Conservation (phyloP, 2,113 vertebrate species). For the Colaptes auratus region DNA sequence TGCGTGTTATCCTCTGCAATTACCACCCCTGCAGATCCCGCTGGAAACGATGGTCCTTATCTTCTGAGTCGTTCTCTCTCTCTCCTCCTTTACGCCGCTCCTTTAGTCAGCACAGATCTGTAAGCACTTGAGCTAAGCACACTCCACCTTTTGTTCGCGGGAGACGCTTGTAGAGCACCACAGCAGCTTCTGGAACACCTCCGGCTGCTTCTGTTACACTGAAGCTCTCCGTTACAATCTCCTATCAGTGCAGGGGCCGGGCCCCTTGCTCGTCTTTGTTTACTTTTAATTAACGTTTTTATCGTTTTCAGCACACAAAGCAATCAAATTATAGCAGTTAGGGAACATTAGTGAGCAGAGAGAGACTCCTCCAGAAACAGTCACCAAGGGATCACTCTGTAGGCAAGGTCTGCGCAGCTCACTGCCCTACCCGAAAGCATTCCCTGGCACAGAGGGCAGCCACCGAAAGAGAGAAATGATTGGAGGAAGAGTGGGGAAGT, state of each 20-base stretch:
- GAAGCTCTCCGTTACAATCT: neutral
- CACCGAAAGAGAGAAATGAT: neutral
- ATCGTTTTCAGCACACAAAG: neutral
- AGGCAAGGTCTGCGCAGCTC: neutral
- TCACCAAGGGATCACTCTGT: neutral
- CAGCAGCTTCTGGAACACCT: neutral
- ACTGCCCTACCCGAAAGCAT: fast-evolving
- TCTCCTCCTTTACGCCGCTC: neutral
- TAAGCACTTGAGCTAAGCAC: neutral
- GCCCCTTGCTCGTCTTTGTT: neutral
- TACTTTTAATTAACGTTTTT: conserved; percentile 31
- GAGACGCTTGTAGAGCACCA: neutral
- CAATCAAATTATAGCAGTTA: neutral
- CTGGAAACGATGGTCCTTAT: neutral
- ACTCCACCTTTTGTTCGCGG: neutral
- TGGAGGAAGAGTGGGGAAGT: neutral
- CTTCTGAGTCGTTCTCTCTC: neutral
- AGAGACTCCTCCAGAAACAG: neutral
- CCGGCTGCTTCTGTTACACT: neutral
- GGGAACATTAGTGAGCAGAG: neutral
- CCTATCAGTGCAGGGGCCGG: neutral
- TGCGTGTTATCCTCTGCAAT: neutral
- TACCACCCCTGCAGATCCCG: neutral
- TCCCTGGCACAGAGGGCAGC: fast-evolving
- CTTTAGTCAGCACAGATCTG: neutral